Percentiles rank a stretch among this genome's conserved stretches.
Conservation (phyloP, 2,797 vertebrate genomes). For the Halcyon badia region DNA sequence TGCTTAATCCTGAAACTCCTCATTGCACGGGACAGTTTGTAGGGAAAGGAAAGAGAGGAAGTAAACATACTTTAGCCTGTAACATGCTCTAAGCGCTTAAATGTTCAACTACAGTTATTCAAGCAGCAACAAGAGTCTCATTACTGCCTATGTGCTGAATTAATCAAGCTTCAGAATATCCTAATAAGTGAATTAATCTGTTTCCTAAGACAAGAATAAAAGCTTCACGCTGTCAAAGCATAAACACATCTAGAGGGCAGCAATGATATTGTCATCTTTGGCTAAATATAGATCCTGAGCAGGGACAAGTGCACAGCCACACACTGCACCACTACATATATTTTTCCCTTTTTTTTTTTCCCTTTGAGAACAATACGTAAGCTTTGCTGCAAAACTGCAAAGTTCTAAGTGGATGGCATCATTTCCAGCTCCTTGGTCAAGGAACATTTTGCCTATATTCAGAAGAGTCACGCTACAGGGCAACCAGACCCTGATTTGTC, state of each 20-base stretch:
- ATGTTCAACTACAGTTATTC: neutral
- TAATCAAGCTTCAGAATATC: constrained; percentile 43
- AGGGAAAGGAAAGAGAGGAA: neutral
- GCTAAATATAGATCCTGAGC: constrained; percentile 54
- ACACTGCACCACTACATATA: neutral
- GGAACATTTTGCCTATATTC: neutral
- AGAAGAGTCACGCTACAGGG: neutral
- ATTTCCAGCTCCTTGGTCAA: neutral
- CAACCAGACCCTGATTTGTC: neutral
- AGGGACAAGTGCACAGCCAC: constrained; percentile 48
- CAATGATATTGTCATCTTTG: constrained; percentile 48
- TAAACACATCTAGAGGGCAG: constrained; percentile 69
- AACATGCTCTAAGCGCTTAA: neutral
- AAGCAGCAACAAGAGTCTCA: neutral
- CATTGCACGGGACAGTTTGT: neutral
- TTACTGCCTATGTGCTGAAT: constrained; percentile 45
- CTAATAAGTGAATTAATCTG: constrained; percentile 43
- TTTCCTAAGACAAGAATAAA: constrained; percentile 49
- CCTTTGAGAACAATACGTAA: neutral
- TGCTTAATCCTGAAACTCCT: neutral
- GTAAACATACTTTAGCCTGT: neutral
- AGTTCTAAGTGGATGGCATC: neutral
- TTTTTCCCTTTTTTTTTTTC: neutral
- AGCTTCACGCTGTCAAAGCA: constrained; percentile 26
- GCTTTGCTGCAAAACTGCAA: neutral